These are phyloP conservation scores for Odontomachus brunneus DNA, from an alignment of 1,140 invertebrate species.

Conservation along the genomic window DNA sequence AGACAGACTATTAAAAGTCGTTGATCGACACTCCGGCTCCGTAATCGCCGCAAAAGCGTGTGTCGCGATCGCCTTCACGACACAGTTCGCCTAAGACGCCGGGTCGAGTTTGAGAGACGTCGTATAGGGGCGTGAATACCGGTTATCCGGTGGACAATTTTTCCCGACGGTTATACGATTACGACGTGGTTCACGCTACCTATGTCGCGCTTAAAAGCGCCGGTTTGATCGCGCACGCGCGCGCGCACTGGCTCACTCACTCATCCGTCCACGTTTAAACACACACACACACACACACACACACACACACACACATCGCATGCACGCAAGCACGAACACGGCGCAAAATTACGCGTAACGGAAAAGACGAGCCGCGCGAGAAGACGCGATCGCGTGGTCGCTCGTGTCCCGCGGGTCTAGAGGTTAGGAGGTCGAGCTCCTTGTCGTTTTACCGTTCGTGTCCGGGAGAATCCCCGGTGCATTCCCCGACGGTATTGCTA, in stretches of 20 bases:
- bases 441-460: slow-evolving; percentile 61
- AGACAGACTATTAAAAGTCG: background rate
- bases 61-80: background rate
- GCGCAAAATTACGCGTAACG: slow-evolving; percentile 67
- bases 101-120: background rate
- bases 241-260: background rate
- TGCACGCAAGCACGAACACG: background rate
- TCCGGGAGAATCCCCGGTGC: slow-evolving; percentile 64
- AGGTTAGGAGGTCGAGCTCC: slow-evolving; percentile 67
- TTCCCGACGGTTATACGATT: slow-evolving; percentile 48
- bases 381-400: slow-evolving; percentile 62
- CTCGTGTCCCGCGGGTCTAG: slow-evolving; percentile 57
- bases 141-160: slow-evolving; percentile 57
- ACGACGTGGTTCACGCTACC: slow-evolving; percentile 9
- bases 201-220: slow-evolving; percentile 62
- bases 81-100: background rate
- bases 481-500: slow-evolving; percentile 53
- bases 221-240: slow-evolving; percentile 63
- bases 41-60: background rate
- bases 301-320: too few species aligned
- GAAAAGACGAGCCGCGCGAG: slow-evolving; percentile 61
- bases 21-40: background rate
- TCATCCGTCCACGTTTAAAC: too few species aligned
- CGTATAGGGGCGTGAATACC: slow-evolving; percentile 57
- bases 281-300: too few species aligned